Conservation (phyloP, 2,113 vertebrate species). For the Zosterops lateralis region DNA sequence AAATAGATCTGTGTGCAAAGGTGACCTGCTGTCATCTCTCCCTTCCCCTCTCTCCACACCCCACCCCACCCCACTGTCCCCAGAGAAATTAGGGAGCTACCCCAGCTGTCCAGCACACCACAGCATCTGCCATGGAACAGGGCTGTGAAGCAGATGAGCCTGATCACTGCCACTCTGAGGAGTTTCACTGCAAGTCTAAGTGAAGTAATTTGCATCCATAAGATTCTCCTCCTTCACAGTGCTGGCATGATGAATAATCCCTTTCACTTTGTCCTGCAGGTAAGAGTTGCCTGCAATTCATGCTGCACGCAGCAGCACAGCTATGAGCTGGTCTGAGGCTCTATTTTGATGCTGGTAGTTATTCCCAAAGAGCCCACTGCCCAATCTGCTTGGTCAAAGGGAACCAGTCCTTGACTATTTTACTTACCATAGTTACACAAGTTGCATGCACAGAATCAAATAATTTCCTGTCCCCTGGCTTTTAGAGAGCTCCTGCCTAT, state of each 20-base stretch:
- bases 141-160: neutral
- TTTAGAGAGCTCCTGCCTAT: neutral
- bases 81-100: neutral
- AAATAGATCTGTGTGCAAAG: neutral
- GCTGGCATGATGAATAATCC: neutral
- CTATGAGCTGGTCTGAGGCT: neutral
- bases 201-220: neutral
- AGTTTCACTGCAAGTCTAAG: neutral
- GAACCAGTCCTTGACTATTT: neutral
- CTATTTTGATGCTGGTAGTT: neutral
- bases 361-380: neutral
- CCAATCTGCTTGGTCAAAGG: neutral
- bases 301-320: neutral
- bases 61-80: accelerated
- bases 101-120: neutral
- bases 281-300: neutral
- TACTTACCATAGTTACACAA: neutral
- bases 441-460: neutral
- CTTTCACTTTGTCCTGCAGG: neutral
- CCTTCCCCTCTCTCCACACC: no score
- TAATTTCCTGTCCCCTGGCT: neutral
- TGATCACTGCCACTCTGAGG: neutral
- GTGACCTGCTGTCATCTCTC: neutral
- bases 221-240: neutral
- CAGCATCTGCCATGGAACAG: neutral